phyloP scores from a whole-genome alignment of 2,888 invertebrate species.

The Lapara coniferarum region DNA sequence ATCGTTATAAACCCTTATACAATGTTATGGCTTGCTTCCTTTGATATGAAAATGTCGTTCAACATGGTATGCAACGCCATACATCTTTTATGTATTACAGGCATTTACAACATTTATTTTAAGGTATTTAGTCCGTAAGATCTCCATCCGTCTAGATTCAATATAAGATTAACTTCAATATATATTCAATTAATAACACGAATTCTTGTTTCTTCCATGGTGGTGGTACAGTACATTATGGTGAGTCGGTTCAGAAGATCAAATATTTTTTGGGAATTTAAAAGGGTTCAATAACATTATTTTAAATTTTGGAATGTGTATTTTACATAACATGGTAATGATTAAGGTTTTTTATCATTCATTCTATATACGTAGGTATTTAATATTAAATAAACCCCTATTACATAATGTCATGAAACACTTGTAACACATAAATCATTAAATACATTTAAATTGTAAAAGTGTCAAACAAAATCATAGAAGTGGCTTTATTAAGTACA shows the following conservation, averaged over 20 bases:
- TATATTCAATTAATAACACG: conserved; percentile 27
- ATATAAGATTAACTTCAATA: conserved; percentile 4
- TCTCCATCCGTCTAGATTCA: neutral
- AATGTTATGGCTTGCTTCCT: too few species aligned
- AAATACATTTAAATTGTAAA: neutral
- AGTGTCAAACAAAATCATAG: neutral
- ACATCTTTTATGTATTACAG: too few species aligned
- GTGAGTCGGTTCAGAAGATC: conserved; percentile 72
- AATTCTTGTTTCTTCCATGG: conserved; percentile 76
- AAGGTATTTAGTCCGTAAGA: neutral
- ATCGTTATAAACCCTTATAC: too few species aligned
- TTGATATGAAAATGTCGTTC: too few species aligned
- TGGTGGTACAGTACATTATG: conserved; percentile 72
- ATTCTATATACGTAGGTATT: too few species aligned
- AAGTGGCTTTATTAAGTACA: conserved; percentile 5
- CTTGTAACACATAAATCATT: neutral
- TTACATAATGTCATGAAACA: neutral
- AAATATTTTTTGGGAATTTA: conserved; percentile 50
- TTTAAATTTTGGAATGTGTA: conserved; percentile 3
- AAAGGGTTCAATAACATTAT: conserved; percentile 40
- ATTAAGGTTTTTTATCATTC: neutral
- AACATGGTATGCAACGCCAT: too few species aligned
- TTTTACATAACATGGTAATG: conserved; percentile 15
- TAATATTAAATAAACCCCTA: neutral
- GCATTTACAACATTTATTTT: neutral